Conservation (phyloP, 1,140 invertebrate species). For the Achroia grisella region DNA sequence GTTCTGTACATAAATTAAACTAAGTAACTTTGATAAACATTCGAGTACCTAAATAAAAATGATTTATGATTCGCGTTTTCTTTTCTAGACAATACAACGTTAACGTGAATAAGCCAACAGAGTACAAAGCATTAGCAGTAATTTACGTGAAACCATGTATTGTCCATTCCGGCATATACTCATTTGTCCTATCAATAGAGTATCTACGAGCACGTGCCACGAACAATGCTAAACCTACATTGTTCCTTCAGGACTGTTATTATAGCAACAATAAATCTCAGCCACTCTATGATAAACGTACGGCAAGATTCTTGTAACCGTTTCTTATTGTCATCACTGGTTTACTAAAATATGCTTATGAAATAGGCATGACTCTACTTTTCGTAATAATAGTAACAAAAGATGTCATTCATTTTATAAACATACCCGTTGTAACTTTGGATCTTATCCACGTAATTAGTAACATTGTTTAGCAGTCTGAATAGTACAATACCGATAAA, state of each 20-base stretch:
- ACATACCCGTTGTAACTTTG: constrained; percentile 11
- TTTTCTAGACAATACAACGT: too few relatives aligned
- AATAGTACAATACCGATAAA: constrained; percentile 23
- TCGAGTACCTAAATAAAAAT: neutral
- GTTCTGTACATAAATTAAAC: neutral
- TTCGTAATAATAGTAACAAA: constrained; percentile 19
- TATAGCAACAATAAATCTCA: too few relatives aligned
- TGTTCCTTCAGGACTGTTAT: too few relatives aligned
- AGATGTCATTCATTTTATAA: constrained; percentile 12
- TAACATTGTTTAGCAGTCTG: constrained; percentile 30
- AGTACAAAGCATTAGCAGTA: neutral
- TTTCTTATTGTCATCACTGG: too few relatives aligned
- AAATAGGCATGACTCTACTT: constrained; percentile 22
- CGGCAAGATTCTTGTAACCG: too few relatives aligned
- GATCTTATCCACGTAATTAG: constrained; percentile 28
- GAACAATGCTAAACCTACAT: too few relatives aligned
- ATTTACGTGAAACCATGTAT: constrained; percentile 6
- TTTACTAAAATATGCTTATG: too few relatives aligned
- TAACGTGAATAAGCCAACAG: too few relatives aligned
- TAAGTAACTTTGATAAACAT: neutral
- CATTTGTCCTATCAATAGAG: too few relatives aligned
- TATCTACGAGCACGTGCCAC: too few relatives aligned
- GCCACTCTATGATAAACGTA: too few relatives aligned
- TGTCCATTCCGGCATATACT: constrained; percentile 2
- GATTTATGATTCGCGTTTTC: too few relatives aligned